Conservation (phyloP, 2,797 vertebrate genomes). For the Siniperca undulata region DNA sequence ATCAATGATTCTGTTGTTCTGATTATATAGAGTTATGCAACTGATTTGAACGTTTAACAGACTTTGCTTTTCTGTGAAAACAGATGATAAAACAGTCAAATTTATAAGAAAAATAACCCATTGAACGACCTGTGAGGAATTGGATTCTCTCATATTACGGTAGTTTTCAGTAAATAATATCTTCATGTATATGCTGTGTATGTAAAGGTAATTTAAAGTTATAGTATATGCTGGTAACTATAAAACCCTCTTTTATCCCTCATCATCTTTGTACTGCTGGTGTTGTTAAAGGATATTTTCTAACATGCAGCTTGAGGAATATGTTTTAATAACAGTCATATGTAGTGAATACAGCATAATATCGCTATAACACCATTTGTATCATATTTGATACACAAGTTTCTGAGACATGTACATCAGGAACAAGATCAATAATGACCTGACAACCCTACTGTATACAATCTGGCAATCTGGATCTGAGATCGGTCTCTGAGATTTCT, state of each 20-base stretch:
- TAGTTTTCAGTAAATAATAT: background rate
- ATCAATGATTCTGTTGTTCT: background rate
- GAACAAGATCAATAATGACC: constrained; percentile 14
- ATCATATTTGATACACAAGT: background rate
- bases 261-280: background rate
- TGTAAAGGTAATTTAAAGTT: background rate
- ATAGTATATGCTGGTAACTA: background rate
- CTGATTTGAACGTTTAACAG: background rate
- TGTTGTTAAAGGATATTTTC: background rate
- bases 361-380: background rate
- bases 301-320: background rate
- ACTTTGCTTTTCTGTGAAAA: background rate
- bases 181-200: background rate
- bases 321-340: background rate
- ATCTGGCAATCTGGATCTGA: background rate
- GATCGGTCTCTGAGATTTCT: no score
- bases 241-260: background rate
- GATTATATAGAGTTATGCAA: background rate
- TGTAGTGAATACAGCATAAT: no score
- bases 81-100: background rate
- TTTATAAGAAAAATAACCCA: background rate
- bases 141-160: background rate
- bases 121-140: background rate
- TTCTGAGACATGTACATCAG: background rate
- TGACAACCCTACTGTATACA: background rate